A percentile compares a stretch with the other conserved stretches of the same genome.
phyloP scores from a whole-genome alignment of 2,797 vertebrate species.

The Pelodytes ibericus region DNA sequence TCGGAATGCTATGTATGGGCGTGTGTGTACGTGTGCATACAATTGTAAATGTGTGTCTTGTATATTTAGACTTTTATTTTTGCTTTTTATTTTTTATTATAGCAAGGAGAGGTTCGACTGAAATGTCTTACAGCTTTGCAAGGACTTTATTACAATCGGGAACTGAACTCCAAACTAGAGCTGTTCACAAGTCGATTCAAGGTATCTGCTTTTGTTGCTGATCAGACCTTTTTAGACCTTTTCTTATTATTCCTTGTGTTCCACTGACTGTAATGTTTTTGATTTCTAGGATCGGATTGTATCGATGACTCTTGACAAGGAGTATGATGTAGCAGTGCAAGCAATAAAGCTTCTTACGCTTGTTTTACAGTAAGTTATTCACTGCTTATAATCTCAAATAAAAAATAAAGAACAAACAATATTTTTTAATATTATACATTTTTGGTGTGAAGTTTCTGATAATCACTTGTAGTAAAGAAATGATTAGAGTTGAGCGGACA shows the following conservation, averaged over 20 bases:
- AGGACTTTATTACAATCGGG: slow-evolving; percentile 98
- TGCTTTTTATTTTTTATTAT: slow-evolving; percentile 59
- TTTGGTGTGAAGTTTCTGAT: too few relatives aligned
- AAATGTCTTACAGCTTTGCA: slow-evolving; percentile 98
- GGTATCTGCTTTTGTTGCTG: slow-evolving; percentile 63
- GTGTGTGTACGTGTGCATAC: too few relatives aligned
- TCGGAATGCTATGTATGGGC: too few relatives aligned
- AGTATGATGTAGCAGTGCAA: slow-evolving; percentile 98
- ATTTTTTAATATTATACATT: too few relatives aligned
- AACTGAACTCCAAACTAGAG: slow-evolving; percentile 96
- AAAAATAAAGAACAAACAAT: too few relatives aligned
- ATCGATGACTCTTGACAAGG: slow-evolving; percentile 98
- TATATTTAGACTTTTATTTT: background rate
- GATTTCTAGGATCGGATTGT: slow-evolving; percentile 92
- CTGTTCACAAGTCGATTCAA: slow-evolving; percentile 99
- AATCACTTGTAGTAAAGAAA: too few relatives aligned
- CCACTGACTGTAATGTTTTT: slow-evolving; percentile 40
- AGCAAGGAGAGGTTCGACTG: slow-evolving; percentile 98
- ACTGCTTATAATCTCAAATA: background rate
- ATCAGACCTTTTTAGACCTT: too few relatives aligned
- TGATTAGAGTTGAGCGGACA: too few relatives aligned
- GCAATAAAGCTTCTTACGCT: slow-evolving; percentile 98
- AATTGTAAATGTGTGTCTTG: too few relatives aligned
- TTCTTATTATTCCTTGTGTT: background rate
- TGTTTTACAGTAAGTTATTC: slow-evolving; percentile 92